Percentiles rank a stretch among this genome's conserved stretches.
phyloP scores from a whole-genome alignment of 2,113 vertebrate species.

The Eudyptes chrysolophus region DNA sequence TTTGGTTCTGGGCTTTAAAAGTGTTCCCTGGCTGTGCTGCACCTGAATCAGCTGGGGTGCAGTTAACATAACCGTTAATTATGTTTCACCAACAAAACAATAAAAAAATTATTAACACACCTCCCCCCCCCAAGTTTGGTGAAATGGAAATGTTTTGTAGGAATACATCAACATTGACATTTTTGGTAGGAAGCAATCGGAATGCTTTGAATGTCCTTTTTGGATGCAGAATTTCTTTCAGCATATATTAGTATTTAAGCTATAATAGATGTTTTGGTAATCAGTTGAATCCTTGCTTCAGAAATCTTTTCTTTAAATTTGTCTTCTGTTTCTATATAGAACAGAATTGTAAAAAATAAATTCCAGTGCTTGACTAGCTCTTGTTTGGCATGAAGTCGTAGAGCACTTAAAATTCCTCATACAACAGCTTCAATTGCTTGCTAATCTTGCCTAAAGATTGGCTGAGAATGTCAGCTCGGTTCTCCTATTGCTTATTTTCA shows the following conservation, averaged over 20 bases:
- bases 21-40: background rate
- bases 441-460: slow-evolving; percentile 39
- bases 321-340: background rate
- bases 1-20: background rate
- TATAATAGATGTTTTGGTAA: background rate
- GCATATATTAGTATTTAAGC: background rate
- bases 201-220: background rate
- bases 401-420: slow-evolving; percentile 63
- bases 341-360: slow-evolving; percentile 6
- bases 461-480: background rate
- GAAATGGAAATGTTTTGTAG: background rate
- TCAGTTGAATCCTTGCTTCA: background rate
- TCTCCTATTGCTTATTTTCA: slow-evolving; percentile 3
- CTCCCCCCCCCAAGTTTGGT: background rate
- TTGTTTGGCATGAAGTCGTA: slow-evolving; percentile 29
- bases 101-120: background rate
- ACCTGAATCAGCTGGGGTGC: rapidly evolving
- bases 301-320: background rate
- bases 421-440: slow-evolving; percentile 33
- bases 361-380: slow-evolving; percentile 8
- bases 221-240: background rate
- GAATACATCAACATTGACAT: background rate
- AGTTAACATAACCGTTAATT: background rate
- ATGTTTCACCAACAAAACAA: background rate
- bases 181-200: background rate